Evolutionary conservation across 2,113 vertebrate genomes (phyloP).

Genomic region (Lycocorax pyrrhopterus): DNA sequence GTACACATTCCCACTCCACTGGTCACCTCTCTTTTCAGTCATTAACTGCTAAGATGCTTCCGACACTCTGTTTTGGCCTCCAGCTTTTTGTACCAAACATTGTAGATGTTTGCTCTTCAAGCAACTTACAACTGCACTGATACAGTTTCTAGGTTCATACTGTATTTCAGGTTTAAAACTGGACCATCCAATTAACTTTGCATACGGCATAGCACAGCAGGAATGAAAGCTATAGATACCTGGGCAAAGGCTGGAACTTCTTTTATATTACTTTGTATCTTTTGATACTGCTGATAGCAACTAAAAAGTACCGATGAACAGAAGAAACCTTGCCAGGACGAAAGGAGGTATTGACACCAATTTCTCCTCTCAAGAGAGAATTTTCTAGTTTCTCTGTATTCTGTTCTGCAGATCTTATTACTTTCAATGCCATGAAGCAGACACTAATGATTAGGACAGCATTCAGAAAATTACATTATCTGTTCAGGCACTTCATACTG

Average conservation of each 20-base stretch:
- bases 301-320: neutral
- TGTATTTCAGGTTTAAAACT: neutral
- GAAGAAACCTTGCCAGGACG: neutral
- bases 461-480: neutral
- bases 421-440: neutral
- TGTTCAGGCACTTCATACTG: neutral
- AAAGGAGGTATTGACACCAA: neutral
- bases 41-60: neutral
- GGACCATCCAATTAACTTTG: slow-evolving; percentile 14
- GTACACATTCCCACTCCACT: neutral
- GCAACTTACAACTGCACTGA: neutral
- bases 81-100: neutral
- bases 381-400: neutral
- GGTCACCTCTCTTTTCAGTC: neutral
- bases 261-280: neutral
- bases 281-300: slow-evolving; percentile 23
- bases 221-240: neutral
- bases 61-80: neutral
- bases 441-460: neutral
- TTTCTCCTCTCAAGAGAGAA: neutral
- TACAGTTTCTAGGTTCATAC: neutral
- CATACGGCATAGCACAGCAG: neutral
- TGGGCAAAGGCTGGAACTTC: slow-evolving; percentile 1
- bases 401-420: neutral
- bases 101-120: neutral